A percentile compares a stretch with the other conserved stretches of the same genome.
Conservation (phyloP, 2,797 vertebrate genomes). For the Chromobotia macracanthus region DNA sequence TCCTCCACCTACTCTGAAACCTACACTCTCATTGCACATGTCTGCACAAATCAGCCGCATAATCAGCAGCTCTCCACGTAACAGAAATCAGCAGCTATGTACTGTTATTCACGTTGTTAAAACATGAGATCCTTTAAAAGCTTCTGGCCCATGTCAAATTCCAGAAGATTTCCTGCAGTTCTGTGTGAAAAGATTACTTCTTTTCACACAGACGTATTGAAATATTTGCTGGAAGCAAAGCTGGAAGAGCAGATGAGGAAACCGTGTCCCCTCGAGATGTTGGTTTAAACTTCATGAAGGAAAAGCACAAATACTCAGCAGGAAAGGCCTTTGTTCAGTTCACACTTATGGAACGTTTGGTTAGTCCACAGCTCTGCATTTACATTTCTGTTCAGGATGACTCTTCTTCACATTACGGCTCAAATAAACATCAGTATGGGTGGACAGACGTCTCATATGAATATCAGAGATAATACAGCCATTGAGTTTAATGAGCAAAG, state of each 20-base stretch:
- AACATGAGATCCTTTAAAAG: slow-evolving; percentile 47
- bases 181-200: slow-evolving; percentile 56
- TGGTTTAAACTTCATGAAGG: slow-evolving; percentile 10
- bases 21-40: slow-evolving; percentile 23
- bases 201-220: slow-evolving; percentile 65
- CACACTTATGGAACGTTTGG: slow-evolving; percentile 36
- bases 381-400: slow-evolving; percentile 40
- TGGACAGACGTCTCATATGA: slow-evolving; percentile 41
- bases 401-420: slow-evolving; percentile 45
- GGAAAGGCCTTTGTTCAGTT: slow-evolving; percentile 34
- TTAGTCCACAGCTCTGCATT: slow-evolving; percentile 32
- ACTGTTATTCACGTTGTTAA: slow-evolving; percentile 57
- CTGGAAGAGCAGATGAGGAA: slow-evolving; percentile 23
- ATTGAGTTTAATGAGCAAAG: slow-evolving; percentile 18
- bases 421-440: slow-evolving; percentile 41
- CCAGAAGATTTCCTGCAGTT: slow-evolving; percentile 46
- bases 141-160: slow-evolving; percentile 66
- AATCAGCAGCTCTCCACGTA: slow-evolving; percentile 20
- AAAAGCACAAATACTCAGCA: background rate
- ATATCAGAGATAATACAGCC: slow-evolving; percentile 43
- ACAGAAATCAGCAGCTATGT: slow-evolving; percentile 53
- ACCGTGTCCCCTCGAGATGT: slow-evolving; percentile 19
- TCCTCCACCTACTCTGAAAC: slow-evolving; percentile 65
- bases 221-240: slow-evolving; percentile 70
- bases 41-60: slow-evolving; percentile 5